These are phyloP conservation scores for Thalassoma bifasciatum DNA, from an alignment of 2,113 vertebrate species.

Conservation along the genomic window DNA sequence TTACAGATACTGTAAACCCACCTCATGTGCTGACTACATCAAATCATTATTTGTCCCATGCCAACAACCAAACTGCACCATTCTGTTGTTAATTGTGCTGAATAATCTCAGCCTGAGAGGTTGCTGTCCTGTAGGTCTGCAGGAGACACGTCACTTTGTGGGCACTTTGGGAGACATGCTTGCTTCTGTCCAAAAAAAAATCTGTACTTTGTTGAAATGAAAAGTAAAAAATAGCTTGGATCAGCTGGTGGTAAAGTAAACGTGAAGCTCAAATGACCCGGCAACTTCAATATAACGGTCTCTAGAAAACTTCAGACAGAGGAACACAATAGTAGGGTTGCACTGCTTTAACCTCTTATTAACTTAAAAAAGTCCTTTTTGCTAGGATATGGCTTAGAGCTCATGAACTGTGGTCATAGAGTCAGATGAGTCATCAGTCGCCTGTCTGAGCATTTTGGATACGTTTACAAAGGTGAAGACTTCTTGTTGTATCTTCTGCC, in stretches of 20 bases:
- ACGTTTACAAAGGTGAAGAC: neutral
- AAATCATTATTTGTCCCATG: neutral
- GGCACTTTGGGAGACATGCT: neutral
- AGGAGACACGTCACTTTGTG: neutral
- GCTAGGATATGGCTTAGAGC: slow-evolving; percentile 19
- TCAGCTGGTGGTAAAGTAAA: slow-evolving; percentile 35
- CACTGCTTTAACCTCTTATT: slow-evolving; percentile 67
- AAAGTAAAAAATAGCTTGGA: slow-evolving; percentile 26
- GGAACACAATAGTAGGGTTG: slow-evolving; percentile 63
- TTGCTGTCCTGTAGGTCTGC: neutral
- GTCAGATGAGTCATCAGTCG: slow-evolving; percentile 39
- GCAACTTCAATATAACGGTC: slow-evolving; percentile 44
- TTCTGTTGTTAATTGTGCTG: slow-evolving; percentile 6
- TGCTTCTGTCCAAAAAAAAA: neutral
- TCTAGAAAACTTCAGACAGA: slow-evolving; percentile 37
- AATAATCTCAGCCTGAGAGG: slow-evolving; percentile 4
- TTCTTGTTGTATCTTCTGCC: slow-evolving; percentile 8
- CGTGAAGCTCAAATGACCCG: neutral
- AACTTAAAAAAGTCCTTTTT: slow-evolving; percentile 68
- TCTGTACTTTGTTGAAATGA: slow-evolving; percentile 24
- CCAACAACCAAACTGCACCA: slow-evolving; percentile 17
- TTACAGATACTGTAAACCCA: neutral
- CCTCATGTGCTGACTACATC: neutral
- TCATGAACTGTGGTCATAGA: slow-evolving; percentile 46
- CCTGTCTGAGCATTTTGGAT: slow-evolving; percentile 27